Conservation (phyloP, 2,113 vertebrate genomes). For the Halcyon malimbica region DNA sequence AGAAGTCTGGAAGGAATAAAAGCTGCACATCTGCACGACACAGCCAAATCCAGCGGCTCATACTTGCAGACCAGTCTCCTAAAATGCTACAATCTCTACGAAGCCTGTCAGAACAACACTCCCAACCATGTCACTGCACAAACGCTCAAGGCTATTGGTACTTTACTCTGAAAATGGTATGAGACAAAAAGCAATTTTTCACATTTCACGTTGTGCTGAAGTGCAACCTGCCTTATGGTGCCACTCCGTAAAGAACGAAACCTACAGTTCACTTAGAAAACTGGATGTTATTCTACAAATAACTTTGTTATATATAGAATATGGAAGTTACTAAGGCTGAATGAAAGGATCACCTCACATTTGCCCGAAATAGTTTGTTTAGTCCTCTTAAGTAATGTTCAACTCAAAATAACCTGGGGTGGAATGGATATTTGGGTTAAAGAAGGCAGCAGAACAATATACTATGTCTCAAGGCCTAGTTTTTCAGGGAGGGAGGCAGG, state of each 20-base stretch:
- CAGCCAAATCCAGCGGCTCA: not conserved
- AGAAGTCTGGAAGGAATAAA: not conserved
- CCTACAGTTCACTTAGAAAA: not conserved
- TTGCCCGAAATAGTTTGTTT: not conserved
- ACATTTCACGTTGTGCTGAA: not conserved
- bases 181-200: not conserved
- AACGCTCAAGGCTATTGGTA: fast-evolving
- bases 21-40: not conserved
- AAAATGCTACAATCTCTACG: fast-evolving
- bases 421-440: not conserved
- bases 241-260: not conserved
- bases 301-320: not conserved
- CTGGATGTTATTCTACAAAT: not conserved
- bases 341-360: not conserved
- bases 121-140: not conserved
- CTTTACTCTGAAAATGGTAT: not conserved
- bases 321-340: not conserved
- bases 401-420: not conserved
- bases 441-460: not conserved
- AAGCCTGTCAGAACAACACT: not conserved
- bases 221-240: not conserved
- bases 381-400: not conserved
- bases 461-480: not conserved
- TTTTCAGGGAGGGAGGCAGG: not conserved
- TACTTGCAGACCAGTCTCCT: not conserved